phyloP scores from a whole-genome alignment of 2,113 vertebrate species.

The Talpa occidentalis region DNA sequence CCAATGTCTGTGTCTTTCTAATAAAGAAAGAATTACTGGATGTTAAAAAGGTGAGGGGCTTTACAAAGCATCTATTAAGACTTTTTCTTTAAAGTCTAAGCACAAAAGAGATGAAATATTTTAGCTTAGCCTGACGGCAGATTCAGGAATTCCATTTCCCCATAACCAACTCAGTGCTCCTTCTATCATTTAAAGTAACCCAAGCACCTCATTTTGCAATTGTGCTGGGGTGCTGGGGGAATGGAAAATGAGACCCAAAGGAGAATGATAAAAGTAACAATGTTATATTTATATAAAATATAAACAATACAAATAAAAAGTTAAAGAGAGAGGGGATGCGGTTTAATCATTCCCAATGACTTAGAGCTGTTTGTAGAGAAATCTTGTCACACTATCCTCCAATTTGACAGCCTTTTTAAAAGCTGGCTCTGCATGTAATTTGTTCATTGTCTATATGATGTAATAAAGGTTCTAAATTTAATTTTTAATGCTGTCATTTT shows the following conservation, averaged over 20 bases:
- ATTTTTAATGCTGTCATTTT: constrained; percentile 27
- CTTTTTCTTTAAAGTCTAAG: neutral
- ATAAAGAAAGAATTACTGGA: neutral
- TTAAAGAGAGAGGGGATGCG: neutral
- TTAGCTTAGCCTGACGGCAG: neutral
- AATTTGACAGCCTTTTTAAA: neutral
- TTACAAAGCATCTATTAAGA: neutral
- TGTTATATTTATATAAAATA: neutral
- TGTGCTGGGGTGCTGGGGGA: neutral
- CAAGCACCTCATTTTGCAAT: neutral
- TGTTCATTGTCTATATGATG: neutral
- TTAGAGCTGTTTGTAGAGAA: neutral
- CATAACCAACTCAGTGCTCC: neutral
- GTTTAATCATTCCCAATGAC: neutral
- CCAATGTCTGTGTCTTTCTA: neutral
- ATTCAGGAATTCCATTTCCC: neutral
- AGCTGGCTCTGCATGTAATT: neutral
- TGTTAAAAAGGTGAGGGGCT: neutral
- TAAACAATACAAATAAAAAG: neutral
- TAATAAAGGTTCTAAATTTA: constrained; percentile 12
- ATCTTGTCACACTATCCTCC: neutral
- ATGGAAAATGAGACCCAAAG: neutral
- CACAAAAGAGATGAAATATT: neutral
- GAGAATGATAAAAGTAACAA: constrained; percentile 25
- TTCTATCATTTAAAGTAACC: neutral